These are phyloP conservation scores for Drepana falcataria DNA, from an alignment of 2,888 invertebrate genomes.

Conservation along the genomic window DNA sequence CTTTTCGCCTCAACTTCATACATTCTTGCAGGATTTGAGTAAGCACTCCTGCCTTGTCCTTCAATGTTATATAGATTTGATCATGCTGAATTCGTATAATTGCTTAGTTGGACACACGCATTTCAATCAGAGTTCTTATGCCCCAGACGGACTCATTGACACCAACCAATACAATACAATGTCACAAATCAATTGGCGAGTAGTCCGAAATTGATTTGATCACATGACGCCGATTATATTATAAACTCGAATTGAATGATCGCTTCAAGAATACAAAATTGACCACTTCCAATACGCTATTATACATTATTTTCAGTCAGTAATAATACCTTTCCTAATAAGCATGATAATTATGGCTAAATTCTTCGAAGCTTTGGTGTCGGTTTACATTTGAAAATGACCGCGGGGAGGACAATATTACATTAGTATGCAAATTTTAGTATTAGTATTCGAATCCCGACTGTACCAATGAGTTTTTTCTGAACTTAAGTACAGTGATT, in stretches of 20 bases:
- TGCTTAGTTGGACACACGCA: constrained; percentile 32
- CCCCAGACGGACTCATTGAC: constrained; percentile 48
- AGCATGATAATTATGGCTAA: no score
- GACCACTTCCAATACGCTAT: no score
- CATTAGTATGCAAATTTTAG: no score
- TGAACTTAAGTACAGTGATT: no score
- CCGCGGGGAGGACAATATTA: constrained; percentile 38
- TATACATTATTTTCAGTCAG: background rate
- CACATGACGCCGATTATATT: constrained; percentile 25
- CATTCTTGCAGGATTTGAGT: no score
- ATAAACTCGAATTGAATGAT: constrained; percentile 19
- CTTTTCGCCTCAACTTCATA: no score
- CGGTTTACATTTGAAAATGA: constrained; percentile 31
- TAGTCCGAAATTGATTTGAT: constrained; percentile 33
- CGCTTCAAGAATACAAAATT: background rate
- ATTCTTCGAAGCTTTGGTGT: background rate
- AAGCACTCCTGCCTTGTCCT: no score
- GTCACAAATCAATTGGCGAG: constrained; percentile 55
- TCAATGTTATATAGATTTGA: no score
- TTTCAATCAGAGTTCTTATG: constrained; percentile 43
- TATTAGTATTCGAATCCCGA: no score
- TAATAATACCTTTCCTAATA: no score
- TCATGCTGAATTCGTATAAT: constrained; percentile 9
- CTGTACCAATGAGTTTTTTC: no score
- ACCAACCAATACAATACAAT: constrained; percentile 54